A percentile compares a stretch with the other conserved stretches of the same genome.
Conservation (phyloP, 2,797 vertebrate species). For the Mormyrus proboscirostris region DNA sequence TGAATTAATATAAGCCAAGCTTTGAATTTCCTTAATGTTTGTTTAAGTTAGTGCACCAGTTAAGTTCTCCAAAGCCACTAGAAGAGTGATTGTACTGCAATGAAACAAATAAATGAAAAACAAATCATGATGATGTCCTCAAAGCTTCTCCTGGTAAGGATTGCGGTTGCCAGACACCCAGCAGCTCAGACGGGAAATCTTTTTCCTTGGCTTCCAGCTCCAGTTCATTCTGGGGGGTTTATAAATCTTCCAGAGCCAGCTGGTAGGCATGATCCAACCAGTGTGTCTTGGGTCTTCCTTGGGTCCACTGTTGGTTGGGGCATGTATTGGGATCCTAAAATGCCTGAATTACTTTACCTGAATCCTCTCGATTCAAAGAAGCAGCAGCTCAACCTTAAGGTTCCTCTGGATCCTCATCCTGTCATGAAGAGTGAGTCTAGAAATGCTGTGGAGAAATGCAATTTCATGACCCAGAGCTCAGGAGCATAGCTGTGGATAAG, state of each 20-base stretch:
- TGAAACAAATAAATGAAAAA: background rate
- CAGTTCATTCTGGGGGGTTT: background rate
- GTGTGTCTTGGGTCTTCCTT: background rate
- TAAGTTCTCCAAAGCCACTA: background rate
- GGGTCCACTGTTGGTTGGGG: background rate
- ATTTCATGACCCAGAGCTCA: background rate
- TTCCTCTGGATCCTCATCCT: background rate
- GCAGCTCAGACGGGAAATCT: background rate
- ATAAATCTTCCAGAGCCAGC: background rate
- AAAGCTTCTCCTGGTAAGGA: background rate
- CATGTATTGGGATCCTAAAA: background rate
- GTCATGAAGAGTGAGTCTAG: background rate
- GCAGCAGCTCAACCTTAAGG: background rate
- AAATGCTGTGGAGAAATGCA: background rate
- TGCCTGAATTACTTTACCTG: background rate
- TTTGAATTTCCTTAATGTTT: background rate
- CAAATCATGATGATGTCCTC: background rate
- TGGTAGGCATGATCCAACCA: background rate
- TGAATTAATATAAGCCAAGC: background rate
- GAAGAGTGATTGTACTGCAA: background rate
- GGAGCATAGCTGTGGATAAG: background rate
- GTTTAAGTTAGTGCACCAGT: background rate
- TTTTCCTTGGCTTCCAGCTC: background rate
- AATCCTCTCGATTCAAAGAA: background rate
- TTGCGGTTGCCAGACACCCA: background rate